Evolutionary conservation across 2,888 invertebrate genomes (phyloP), one percentile per base, ranked within the genome.

Genomic region (Euphydryas editha): DNA sequence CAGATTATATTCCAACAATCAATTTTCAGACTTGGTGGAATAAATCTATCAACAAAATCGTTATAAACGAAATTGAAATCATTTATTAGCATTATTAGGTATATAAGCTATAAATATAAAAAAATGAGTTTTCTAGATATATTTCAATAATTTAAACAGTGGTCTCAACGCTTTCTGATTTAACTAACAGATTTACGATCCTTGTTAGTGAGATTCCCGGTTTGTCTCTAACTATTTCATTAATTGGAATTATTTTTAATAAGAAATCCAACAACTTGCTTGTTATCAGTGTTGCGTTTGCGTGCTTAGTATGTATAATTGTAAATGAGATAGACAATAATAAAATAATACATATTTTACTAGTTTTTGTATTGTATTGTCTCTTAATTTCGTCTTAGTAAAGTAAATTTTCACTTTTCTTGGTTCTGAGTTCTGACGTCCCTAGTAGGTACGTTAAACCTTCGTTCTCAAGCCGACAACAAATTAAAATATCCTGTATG

Each of bases 141-240:
- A 60, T 47, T 65, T 65, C 55, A 18, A 42, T n/a, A 46, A 46
- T 44, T 21, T 55, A 42, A 61, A 61, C 56, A 61, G 54, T 24
- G 6, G 36, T 37, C 51, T 63, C 60, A 66, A 69, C 73, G 73
- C 73, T 73, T 72, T 72, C 73, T 73, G 72, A 65, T 59, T 60
- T 59, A 42, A 59, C 47, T 18, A 44, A n/a, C 30, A 54, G 51
- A 54, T 54, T 54, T 59, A 47, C 24, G 37, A 49, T 18, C 37
- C 13, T 13, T 44, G 13, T 58, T 58, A 49, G 21, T 13, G 20
- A 46, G 49, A 49, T 13, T 62, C 44, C 65, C 62, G 54, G 47
- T 59, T 54, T 37, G 56, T 44, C 42, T 56, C 57, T 13, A 36
- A 21, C 37, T 59, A 59, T 67, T 67, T 55, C 62, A 47, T 59